Evolutionary conservation across 2,888 invertebrate genomes (phyloP).

Genomic region (Lasioglossum oenotherae): DNA sequence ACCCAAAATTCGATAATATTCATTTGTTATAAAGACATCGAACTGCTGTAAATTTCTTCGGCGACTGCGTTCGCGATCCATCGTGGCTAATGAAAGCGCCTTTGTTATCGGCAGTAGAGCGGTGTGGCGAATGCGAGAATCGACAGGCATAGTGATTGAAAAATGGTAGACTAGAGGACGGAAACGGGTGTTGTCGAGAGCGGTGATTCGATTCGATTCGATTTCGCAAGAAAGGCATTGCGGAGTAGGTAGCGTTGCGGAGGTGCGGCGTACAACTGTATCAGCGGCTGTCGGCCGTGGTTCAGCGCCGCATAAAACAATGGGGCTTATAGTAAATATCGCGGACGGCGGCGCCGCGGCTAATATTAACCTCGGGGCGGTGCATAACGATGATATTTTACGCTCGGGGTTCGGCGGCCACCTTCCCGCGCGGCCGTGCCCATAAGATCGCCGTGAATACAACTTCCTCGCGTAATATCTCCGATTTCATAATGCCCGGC

Average conservation of each 20-base stretch:
- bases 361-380: conserved; percentile 65
- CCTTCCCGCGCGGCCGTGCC: conserved; percentile 35
- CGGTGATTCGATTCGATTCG: conserved; percentile 61
- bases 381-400: conserved; percentile 71
- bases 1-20: not conserved
- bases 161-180: conserved; percentile 20
- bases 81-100: not conserved
- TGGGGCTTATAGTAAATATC: conserved; percentile 67
- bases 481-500: conserved; percentile 67
- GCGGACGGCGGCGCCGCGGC: conserved; percentile 55
- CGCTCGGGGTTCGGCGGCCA: conserved; percentile 47
- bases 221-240: conserved; percentile 59
- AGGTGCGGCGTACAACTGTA: conserved; percentile 59
- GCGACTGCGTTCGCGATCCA: not conserved
- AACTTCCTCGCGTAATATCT: conserved; percentile 69
- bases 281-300: conserved; percentile 55
- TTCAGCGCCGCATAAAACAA: conserved; percentile 64
- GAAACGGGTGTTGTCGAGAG: conserved; percentile 38
- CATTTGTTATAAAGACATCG: no score
- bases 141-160: not conserved
- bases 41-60: not conserved
- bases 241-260: conserved; percentile 38
- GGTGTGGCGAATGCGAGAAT: conserved; percentile 47
- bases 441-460: conserved; percentile 64
- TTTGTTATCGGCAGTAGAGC: not conserved